Base-by-base conservation (phyloP, 2,797 vertebrate species). In the Protosalanx chinensis region DNA sequence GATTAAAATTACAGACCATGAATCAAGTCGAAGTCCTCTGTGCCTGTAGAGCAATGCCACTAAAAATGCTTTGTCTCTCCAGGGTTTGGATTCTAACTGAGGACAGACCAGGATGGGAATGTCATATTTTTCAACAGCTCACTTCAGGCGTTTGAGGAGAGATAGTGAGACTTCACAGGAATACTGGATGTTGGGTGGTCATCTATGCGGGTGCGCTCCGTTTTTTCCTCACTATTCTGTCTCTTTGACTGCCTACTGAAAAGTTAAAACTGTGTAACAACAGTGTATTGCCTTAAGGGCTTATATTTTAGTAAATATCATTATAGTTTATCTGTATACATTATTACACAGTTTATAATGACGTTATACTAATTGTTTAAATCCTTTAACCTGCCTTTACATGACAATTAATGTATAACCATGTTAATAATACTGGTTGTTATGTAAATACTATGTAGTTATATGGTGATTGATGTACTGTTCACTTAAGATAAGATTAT, bases 1-100 rank as follows among this genome's bases (percentile, higher is more conserved):
- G 89, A 93, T 93, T 92, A 89, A 88, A 90, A 93, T 90, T 89
- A 86, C 86, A 91, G 72, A 82, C 82, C 84, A 87, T 82, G 84
- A 87, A 85, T 85, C 85, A 86, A 76, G 82, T 76, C 76, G 37
- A 73, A n/a, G 80, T 81, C 81, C 30, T 68, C 73, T 74, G 82
- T 77, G 82, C 74, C 79, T 83, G 83, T 85, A 81, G 81, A 79
- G 76, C 69, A 82, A 75, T 79, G 85, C 85, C 84, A 81, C 82
- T 76, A 82, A 81, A 85, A 82, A 85, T 81, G 74, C 76, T 18
- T 41, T 15, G 46, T 59, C 33, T 79, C 81, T 85, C 71, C 18
- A 65, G 78, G 82, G 86, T 62, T 62, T 3, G 33, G 63, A 23
- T 8, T 23, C 20, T 69, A 18, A 65, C 74, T 67, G 51, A 57